Evolutionary conservation across 1,140 invertebrate genomes (phyloP), one percentile per base, ranked within the genome.

Genomic region (Pseudomyrmex gracilis): DNA sequence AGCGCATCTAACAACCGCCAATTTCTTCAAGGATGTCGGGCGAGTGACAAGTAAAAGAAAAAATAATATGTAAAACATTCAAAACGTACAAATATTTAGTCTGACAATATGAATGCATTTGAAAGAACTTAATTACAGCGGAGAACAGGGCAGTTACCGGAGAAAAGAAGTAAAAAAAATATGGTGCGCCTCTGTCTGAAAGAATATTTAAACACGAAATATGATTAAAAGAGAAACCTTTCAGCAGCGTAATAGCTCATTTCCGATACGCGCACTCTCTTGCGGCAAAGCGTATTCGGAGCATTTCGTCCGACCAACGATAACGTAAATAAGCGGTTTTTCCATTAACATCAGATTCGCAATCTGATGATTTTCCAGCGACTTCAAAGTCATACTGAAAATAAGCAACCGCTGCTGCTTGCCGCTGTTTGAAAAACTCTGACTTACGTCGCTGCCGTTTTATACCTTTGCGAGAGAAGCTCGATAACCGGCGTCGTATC

Each of bases 171-270:
- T 58, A 57, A 68, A 55, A 43, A 51, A 45, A 55, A 5, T n/a
- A 77, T n/a, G 13, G 13, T 22, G 24, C 20, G 17, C 12, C 22
- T 17, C 22, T 15, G 66, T 45, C 47, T 47, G 43, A 70, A 78
- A 47, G 66, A 60, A 80, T 71, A 80, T 70, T 58, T 80, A 43
- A 80, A 80, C 53, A 43, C 58, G 76, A 70, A 70, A 71, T 70
- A 58, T 51, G 53, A 70, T 58, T 70, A 80, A 80, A 34, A 80
- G 53, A 57, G 66, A 71, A 58, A 17, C 43, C 53, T 71, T 71
- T 80, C 66, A 80, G 22, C 76, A 10, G 53, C 20, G 66, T 80
- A 80, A 80, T 60, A 70, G 76, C 53, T 80, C 76, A 80, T 80
- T 80, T 80, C 76, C 66, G 76, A 80, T 80, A 80, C 43, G 67